Base-by-base conservation (phyloP, 2,797 vertebrate genomes). In the Syndactyla subalaris region DNA sequence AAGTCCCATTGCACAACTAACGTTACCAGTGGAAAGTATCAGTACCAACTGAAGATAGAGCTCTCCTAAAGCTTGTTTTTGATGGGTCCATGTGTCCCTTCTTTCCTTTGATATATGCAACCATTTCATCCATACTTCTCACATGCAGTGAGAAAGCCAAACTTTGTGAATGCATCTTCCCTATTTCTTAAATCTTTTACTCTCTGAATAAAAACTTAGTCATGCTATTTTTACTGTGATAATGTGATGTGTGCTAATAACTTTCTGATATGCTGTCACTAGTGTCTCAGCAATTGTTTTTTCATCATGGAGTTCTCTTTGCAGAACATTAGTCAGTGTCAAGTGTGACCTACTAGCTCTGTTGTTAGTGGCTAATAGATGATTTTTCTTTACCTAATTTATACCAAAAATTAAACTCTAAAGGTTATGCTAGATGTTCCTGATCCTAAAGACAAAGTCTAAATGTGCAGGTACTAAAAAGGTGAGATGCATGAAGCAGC, bases 401-500 rank as follows among this genome's bases (percentile, higher is more conserved):
- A 84, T 78, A 86, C 22, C 27, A 88, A 92, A 92, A 86, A 48
- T 84, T 85, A 85, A 91, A 88, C 52, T 95, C 73, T 90, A 97
- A 97, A 95, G 94, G 88, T 95, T 95, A 88, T 57, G 46, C 13
- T 73, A 82, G 70, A 75, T 74, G 68, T 78, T 95, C 59, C 71
- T n/a, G 51, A 77, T 85, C 59, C 87, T 87, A 72, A 88, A 88
- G 46, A 73, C 85, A 82, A 85, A 83, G 45, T 49, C 45, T 90
- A 79, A 95, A 95, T 72, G 94, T 51, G 30, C 45, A 86, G 32
- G 68, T 74, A 85, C 94, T 95, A 88, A 79, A 97, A 96, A 92
- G 70, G 63, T 92, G 75, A 96, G 89, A 81, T 5, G 19, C 78
- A 59, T 22, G 72, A 96, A 89, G 43, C 13, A 52, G 74, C 78